These are phyloP conservation scores for Armadillidium nasatum DNA, from an alignment of 1,140 invertebrate species.

Conservation along the genomic window DNA sequence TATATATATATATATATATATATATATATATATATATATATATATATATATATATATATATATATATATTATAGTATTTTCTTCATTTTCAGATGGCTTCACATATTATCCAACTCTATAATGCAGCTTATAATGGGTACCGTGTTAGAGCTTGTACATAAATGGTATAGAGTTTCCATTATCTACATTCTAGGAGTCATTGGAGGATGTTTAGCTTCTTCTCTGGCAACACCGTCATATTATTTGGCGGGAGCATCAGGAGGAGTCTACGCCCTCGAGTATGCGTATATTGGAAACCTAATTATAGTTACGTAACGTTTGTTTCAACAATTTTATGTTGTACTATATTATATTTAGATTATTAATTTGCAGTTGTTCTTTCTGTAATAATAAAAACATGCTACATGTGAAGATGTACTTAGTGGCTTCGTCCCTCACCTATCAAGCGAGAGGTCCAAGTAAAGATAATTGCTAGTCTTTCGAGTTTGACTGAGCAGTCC, in stretches of 20 bases:
- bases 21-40: constrained; percentile 6
- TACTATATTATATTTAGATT: neutral
- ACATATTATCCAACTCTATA: constrained; percentile 52
- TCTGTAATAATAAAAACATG: too few relatives aligned
- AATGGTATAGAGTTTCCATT: constrained; percentile 64
- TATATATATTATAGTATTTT: too few relatives aligned
- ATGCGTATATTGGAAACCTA: constrained; percentile 58
- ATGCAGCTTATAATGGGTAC: constrained; percentile 63
- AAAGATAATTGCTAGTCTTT: too few relatives aligned
- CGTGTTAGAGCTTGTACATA: constrained; percentile 75
- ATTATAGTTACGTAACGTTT: constrained; percentile 50
- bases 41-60: neutral
- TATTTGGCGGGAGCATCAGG: constrained; percentile 58
- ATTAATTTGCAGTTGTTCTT: too few relatives aligned
- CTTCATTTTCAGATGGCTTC: constrained; percentile 29
- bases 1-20: constrained; percentile 6
- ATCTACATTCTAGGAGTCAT: constrained; percentile 63
- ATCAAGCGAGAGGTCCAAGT: too few relatives aligned
- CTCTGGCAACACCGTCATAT: constrained; percentile 53
- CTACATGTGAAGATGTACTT: too few relatives aligned
- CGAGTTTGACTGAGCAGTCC: too few relatives aligned
- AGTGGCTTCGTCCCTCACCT: too few relatives aligned
- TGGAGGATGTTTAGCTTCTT: constrained; percentile 56
- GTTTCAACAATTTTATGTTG: constrained; percentile 28
- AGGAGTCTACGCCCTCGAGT: constrained; percentile 58